A percentile compares a stretch with the other conserved stretches of the same genome.
phyloP scores from a whole-genome alignment of 2,888 invertebrate genomes.

The Caenorhabditis doughertyi region DNA sequence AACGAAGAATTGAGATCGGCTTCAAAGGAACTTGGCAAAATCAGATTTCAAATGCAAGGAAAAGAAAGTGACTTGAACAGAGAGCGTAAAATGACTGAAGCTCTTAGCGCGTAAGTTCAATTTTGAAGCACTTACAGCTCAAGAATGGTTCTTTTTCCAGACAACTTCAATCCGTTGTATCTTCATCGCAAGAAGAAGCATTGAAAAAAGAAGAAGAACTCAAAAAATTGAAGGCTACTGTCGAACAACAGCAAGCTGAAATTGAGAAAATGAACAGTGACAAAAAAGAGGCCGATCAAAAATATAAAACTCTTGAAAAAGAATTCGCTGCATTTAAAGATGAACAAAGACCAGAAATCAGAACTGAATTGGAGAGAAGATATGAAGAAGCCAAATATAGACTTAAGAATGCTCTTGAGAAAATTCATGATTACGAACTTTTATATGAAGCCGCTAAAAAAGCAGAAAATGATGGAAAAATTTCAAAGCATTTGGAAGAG shows the following conservation, averaged over 20 bases:
- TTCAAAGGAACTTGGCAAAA: slow-evolving; percentile 70
- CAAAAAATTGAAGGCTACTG: slow-evolving; percentile 56
- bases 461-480: slow-evolving; percentile 57
- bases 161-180: slow-evolving; percentile 65
- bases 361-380: slow-evolving; percentile 78
- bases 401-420: slow-evolving; percentile 72
- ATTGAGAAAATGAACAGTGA: slow-evolving; percentile 47
- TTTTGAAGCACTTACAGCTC: not conserved
- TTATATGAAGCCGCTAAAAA: slow-evolving; percentile 69
- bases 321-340: slow-evolving; percentile 69
- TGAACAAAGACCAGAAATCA: slow-evolving; percentile 74
- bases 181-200: slow-evolving; percentile 60
- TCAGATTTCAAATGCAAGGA: slow-evolving; percentile 65
- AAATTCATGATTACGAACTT: slow-evolving; percentile 74
- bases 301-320: slow-evolving; percentile 37
- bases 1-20: slow-evolving; percentile 69
- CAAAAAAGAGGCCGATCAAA: slow-evolving; percentile 54
- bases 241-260: slow-evolving; percentile 53
- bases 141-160: slow-evolving; percentile 29
- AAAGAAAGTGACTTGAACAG: slow-evolving; percentile 68
- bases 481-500: slow-evolving; percentile 61
- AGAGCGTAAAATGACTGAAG: slow-evolving; percentile 67
- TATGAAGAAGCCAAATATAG: slow-evolving; percentile 78
- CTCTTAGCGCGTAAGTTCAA: slow-evolving; percentile 60
- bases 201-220: slow-evolving; percentile 53